A percentile compares a stretch with the other conserved stretches of the same genome.
Evolutionary conservation across 1,140 invertebrate genomes (phyloP).

Genomic region (Cydia fagiglandana): DNA sequence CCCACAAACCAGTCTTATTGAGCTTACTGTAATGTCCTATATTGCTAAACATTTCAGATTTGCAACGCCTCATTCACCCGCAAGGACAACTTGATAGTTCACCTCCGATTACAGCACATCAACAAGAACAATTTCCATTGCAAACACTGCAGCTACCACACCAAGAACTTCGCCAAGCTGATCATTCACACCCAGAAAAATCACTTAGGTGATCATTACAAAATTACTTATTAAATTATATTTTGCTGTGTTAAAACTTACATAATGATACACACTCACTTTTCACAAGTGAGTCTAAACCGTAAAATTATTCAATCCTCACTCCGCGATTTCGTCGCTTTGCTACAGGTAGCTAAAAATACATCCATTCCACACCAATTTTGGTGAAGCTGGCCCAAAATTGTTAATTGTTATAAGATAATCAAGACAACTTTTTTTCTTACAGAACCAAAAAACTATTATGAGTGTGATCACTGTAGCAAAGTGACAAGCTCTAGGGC

Average conservation of each 20-base stretch:
- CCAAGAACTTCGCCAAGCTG: slow-evolving; percentile 60
- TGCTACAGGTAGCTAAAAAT: too few species aligned
- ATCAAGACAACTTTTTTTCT: slow-evolving; percentile 28
- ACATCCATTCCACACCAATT: too few species aligned
- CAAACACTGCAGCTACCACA: slow-evolving; percentile 56
- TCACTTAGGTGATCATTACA: slow-evolving; percentile 52
- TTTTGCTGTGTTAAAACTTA: not conserved
- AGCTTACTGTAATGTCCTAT: slow-evolving; percentile 12
- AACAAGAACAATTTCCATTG: slow-evolving; percentile 49
- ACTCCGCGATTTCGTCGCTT: too few species aligned
- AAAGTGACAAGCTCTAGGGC: slow-evolving; percentile 62
- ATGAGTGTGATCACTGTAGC: slow-evolving; percentile 65
- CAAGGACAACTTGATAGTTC: slow-evolving; percentile 70
- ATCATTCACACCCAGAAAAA: slow-evolving; percentile 51
- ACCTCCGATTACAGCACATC: slow-evolving; percentile 62
- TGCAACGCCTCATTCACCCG: slow-evolving; percentile 60
- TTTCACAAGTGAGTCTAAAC: too few species aligned
- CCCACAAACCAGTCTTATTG: too few species aligned
- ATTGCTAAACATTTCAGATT: slow-evolving; percentile 51
- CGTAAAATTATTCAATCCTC: too few species aligned
- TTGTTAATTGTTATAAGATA: not conserved
- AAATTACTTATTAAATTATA: not conserved
- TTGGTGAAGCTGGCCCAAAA: too few species aligned
- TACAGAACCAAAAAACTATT: slow-evolving; percentile 48
- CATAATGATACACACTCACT: too few species aligned